Evolutionary conservation across 2,888 invertebrate species (phyloP), one percentile per base, ranked within the genome.

Genomic region (Lamproptera curius): DNA sequence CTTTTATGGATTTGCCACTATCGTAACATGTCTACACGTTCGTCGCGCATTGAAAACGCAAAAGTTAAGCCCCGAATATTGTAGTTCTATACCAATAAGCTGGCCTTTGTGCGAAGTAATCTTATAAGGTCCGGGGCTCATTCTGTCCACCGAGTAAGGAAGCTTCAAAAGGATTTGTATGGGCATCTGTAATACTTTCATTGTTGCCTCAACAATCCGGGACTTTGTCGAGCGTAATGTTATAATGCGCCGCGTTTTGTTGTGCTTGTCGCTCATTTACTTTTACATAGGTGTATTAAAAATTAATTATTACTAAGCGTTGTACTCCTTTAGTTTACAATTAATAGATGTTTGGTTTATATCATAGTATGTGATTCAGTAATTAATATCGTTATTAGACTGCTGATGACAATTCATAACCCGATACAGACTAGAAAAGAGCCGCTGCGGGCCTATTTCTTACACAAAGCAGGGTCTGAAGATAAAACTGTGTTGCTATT

Each of bases 51-150:
- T 43, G 35, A 45, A 47, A 47, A 41, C 55, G 58, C 62, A 62
- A 65, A 78, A 81, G 79, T 76, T 81, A 82, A 81, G 75, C 78
- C 61, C 58, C 62, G 72, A 76, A 80, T 75, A 73, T 73, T 72
- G 73, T 73, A 58, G 68, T 72, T 57, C 64, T 65, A 51, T 51
- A 42, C 53, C 68, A 59, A 56, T 76, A 82, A 82, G 79, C 73
- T 73, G 50, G 65, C 73, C 76, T 83, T 84, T 84, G 83, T 85
- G 65, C 55, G 51, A 50, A 39, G 73, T 82, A 83, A 84, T 82
- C 65, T 65, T 50, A 49, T 58, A 55, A 62, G 61, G 64, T 61
- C 59, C 62, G 55, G 67, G 67, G 63, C 72, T 76, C 73, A 75
- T 76, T 76, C 70, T 67, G 70, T 63, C 73, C 63, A 54, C 52